phyloP scores from a whole-genome alignment of 2,113 vertebrate species.

The Saccopteryx bilineata region DNA sequence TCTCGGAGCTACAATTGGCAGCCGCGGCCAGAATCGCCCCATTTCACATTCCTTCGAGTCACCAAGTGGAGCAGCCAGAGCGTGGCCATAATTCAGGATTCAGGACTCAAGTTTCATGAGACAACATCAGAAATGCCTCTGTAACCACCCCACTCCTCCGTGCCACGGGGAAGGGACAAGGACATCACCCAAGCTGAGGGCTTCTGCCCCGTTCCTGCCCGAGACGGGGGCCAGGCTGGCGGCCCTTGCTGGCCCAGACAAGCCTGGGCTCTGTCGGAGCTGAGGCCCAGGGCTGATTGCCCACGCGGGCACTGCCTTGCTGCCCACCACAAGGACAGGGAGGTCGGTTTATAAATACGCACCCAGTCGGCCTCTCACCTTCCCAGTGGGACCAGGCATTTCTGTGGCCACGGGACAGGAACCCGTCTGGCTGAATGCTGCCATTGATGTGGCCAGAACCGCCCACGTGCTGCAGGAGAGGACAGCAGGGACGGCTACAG shows the following conservation, averaged over 20 bases:
- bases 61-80: conserved; percentile 82
- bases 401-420: conserved; percentile 90
- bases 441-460: conserved; percentile 84
- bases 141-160: conserved; percentile 85
- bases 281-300: conserved; percentile 91
- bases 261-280: conserved; percentile 90
- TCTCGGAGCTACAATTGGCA: conserved; percentile 81
- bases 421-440: conserved; percentile 85
- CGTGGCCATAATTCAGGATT: conserved; percentile 86
- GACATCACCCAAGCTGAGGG: conserved; percentile 89
- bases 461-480: not conserved
- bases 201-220: conserved; percentile 90
- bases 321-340: conserved; percentile 88
- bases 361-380: conserved; percentile 89
- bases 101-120: conserved; percentile 88
- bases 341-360: conserved; percentile 93
- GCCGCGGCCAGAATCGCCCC: conserved; percentile 82
- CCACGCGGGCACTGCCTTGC: conserved; percentile 87
- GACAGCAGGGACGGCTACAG: conserved; percentile 66
- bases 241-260: conserved; percentile 89
- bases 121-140: conserved; percentile 87
- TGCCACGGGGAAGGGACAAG: conserved; percentile 90
- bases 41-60: conserved; percentile 84
- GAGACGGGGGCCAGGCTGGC: conserved; percentile 90
- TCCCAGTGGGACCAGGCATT: conserved; percentile 89